phyloP scores from a whole-genome alignment of 2,888 invertebrate species.

The Hirtodrosophila histrioides region DNA sequence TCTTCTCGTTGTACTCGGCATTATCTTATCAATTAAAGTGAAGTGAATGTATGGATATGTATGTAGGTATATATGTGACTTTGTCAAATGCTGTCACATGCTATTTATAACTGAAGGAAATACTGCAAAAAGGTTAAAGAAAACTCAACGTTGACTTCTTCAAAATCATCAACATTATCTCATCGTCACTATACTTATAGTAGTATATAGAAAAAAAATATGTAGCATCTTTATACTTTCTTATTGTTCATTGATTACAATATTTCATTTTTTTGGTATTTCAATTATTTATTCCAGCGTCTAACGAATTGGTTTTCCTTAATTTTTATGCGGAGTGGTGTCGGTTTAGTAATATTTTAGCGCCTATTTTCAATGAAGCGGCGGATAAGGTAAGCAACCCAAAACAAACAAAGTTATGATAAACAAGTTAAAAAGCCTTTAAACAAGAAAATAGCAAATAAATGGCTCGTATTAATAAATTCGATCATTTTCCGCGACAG shows the following conservation, averaged over 20 bases:
- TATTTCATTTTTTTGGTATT: constrained; percentile 10
- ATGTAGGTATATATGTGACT: neutral
- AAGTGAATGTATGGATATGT: neutral
- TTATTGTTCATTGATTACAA: constrained; percentile 1
- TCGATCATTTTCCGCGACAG: no score
- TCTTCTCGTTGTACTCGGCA: constrained; percentile 1
- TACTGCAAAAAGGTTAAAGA: constrained; percentile 3
- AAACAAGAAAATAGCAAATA: neutral
- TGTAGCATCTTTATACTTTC: no score
- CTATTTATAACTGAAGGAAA: neutral
- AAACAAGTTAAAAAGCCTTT: neutral
- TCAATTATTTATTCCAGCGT: constrained; percentile 88
- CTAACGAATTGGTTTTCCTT: constrained; percentile 98
- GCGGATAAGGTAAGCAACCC: constrained; percentile 89
- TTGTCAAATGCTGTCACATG: constrained; percentile 14
- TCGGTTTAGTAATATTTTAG: constrained; percentile 97
- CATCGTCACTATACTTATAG: neutral
- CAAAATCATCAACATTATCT: constrained; percentile 7
- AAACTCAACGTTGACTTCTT: constrained; percentile 9
- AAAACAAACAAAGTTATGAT: neutral
- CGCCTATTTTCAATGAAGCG: constrained; percentile 98
- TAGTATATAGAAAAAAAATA: neutral
- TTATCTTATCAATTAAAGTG: constrained; percentile 34
- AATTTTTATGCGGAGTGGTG: constrained; percentile 99
- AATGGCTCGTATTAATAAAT: no score